A percentile compares a stretch with the other conserved stretches of the same genome.
phyloP scores from a whole-genome alignment of 2,113 vertebrate species.

The Etheostoma spectabile region DNA sequence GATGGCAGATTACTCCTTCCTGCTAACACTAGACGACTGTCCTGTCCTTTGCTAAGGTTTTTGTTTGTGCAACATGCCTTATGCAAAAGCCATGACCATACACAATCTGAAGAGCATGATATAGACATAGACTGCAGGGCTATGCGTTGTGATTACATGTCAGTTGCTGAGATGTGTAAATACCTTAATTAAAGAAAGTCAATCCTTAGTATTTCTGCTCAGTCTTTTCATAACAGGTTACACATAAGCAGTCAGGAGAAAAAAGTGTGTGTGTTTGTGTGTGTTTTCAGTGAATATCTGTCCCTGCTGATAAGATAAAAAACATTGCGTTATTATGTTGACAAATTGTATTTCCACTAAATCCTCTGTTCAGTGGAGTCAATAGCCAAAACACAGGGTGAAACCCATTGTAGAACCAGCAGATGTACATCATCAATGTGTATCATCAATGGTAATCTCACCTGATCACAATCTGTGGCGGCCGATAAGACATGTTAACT shows the following conservation, averaged over 20 bases:
- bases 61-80: background rate
- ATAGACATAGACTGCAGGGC: background rate
- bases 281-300: background rate
- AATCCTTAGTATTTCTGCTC: background rate
- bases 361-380: background rate
- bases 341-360: background rate
- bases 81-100: background rate
- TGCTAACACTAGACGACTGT: background rate
- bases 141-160: background rate
- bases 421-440: background rate
- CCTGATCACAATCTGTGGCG: background rate
- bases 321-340: background rate
- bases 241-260: too few species aligned
- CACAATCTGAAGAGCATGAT: background rate
- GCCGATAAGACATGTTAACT: background rate
- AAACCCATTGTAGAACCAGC: background rate
- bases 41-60: background rate
- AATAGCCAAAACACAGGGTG: background rate
- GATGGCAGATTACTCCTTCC: conserved; percentile 1
- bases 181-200: conserved; percentile 1
- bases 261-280: background rate
- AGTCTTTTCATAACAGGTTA: background rate
- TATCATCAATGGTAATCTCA: background rate
- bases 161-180: background rate
- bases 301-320: background rate